phyloP scores from a whole-genome alignment of 2,888 invertebrate genomes.

The Drosophila helvetica region DNA sequence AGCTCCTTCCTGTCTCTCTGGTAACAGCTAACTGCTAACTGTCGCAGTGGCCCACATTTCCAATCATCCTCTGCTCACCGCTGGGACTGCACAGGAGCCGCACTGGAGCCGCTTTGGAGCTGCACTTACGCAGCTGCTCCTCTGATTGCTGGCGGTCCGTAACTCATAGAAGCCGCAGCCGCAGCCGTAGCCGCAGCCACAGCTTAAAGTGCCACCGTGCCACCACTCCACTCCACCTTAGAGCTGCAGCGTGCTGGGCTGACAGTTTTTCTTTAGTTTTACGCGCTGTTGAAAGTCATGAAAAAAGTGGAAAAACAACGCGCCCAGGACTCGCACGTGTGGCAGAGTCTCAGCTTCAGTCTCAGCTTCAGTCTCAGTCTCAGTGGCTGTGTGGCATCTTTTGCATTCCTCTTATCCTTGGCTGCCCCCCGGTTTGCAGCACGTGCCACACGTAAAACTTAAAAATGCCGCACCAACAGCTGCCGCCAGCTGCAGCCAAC shows the following conservation, averaged over 20 bases:
- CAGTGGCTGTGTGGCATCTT: slow-evolving; percentile 24
- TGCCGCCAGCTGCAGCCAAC: slow-evolving; percentile 60
- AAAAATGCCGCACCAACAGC: slow-evolving; percentile 73
- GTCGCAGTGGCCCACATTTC: slow-evolving; percentile 23
- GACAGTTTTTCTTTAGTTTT: slow-evolving; percentile 72
- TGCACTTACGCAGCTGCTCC: slow-evolving; percentile 61
- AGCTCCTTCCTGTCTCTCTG: background rate
- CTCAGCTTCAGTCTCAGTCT: slow-evolving; percentile 23
- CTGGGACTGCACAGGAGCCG: slow-evolving; percentile 2
- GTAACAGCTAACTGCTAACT: background rate
- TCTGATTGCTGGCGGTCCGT: slow-evolving; percentile 11
- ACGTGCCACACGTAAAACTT: slow-evolving; percentile 80
- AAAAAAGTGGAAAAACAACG: slow-evolving; percentile 46
- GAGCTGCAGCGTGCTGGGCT: slow-evolving; percentile 16
- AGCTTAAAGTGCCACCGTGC: slow-evolving; percentile 46
- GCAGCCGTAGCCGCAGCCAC: slow-evolving; percentile 37
- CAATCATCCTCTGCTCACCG: slow-evolving; percentile 12
- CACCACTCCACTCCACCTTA: background rate
- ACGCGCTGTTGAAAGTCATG: slow-evolving; percentile 61
- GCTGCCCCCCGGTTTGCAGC: slow-evolving; percentile 60
- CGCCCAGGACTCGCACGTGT: slow-evolving; percentile 49
- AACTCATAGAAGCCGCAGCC: slow-evolving; percentile 28
- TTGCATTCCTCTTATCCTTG: slow-evolving; percentile 55
- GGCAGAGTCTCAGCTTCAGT: slow-evolving; percentile 30
- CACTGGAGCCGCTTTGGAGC: too few relatives aligned